Conservation (phyloP, 2,888 invertebrate genomes). For the Unio pictorum region DNA sequence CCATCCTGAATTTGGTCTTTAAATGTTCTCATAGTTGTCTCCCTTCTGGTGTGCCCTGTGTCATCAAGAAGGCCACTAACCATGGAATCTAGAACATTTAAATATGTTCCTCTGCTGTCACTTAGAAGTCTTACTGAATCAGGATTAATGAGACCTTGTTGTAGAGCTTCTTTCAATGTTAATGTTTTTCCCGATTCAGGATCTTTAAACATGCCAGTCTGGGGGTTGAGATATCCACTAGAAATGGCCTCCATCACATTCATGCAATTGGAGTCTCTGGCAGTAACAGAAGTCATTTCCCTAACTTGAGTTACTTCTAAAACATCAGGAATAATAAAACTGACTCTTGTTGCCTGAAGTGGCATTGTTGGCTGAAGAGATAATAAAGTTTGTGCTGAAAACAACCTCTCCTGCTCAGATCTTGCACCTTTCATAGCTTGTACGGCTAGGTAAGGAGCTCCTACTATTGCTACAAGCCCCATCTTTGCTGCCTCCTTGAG, state of each 20-base stretch:
- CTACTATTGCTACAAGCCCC: constrained; percentile 84
- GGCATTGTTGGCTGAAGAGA: constrained; percentile 14
- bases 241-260: constrained; percentile 64
- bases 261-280: constrained; percentile 47
- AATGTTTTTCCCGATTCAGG: constrained; percentile 86
- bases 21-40: constrained; percentile 34
- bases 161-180: constrained; percentile 85
- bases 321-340: constrained; percentile 31
- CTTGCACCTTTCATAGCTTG: constrained; percentile 8
- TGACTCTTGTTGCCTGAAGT: constrained; percentile 37
- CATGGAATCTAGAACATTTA: constrained; percentile 87
- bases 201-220: constrained; percentile 83
- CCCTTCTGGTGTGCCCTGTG: constrained; percentile 41
- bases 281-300: constrained; percentile 37
- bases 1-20: constrained; percentile 64
- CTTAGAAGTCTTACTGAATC: constrained; percentile 51
- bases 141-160: constrained; percentile 46
- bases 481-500: constrained; percentile 79
- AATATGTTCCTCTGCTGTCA: constrained; percentile 27
- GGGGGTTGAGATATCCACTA: constrained; percentile 82
- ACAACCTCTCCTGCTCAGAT: constrained; percentile 1
- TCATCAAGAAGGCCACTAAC: constrained; percentile 42
- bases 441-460: constrained; percentile 74
- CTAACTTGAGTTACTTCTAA: constrained; percentile 54
- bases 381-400: not conserved